Percentiles rank a stretch among this genome's conserved stretches.
phyloP scores from a whole-genome alignment of 1,140 invertebrate species.

The Gryllus bimaculatus region DNA sequence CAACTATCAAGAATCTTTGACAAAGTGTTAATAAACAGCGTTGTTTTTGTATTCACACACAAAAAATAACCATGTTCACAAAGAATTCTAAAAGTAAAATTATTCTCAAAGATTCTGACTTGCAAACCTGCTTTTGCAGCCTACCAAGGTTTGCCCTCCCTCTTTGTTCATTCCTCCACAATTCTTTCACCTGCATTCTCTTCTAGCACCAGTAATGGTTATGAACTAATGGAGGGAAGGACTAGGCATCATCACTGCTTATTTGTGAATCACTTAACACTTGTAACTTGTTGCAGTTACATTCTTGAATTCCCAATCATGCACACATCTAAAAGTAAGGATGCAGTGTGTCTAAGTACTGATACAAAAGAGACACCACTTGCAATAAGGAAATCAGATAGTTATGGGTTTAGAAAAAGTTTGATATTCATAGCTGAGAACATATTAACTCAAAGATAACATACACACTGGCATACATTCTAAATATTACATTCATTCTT shows the following conservation, averaged over 20 bases:
- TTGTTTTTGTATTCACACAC: slow-evolving; percentile 14
- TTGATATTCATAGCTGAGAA: too few relatives aligned
- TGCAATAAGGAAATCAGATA: too few relatives aligned
- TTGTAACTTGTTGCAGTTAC: too few relatives aligned
- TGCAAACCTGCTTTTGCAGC: not conserved
- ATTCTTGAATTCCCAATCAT: too few relatives aligned
- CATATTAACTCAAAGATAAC: too few relatives aligned
- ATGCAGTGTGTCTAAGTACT: too few relatives aligned
- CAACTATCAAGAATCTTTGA: not conserved
- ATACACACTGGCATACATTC: too few relatives aligned
- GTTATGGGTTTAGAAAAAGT: too few relatives aligned
- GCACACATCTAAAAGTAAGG: too few relatives aligned
- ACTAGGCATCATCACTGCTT: not conserved
- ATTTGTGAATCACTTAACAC: too few relatives aligned
- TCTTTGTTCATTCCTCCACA: not conserved
- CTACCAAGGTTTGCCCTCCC: not conserved
- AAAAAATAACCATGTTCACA: slow-evolving; percentile 14
- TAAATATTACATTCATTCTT: too few relatives aligned
- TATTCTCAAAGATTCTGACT: not conserved
- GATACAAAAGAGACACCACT: too few relatives aligned
- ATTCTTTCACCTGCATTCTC: not conserved
- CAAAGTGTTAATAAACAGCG: not conserved
- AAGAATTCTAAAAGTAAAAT: slow-evolving; percentile 9
- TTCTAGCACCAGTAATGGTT: not conserved
- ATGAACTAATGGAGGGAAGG: not conserved